Evolutionary conservation across 2,113 vertebrate species (phyloP).

Genomic region (Rhabdornis inornatus): DNA sequence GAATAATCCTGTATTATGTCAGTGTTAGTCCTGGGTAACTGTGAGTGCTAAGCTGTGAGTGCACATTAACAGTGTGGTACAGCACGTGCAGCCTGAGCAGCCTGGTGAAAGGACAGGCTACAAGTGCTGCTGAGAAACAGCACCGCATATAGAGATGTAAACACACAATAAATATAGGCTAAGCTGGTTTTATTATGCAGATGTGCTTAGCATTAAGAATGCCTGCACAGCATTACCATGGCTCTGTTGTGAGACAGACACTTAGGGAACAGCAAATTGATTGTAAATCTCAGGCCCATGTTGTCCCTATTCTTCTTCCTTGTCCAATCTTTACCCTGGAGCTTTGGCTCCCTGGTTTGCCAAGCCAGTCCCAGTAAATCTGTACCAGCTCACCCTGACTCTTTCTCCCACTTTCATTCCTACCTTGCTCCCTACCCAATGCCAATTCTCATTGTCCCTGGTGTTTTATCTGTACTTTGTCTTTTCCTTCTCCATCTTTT

Average conservation of each 20-base stretch:
- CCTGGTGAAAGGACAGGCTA: not conserved
- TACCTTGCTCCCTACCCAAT: not conserved
- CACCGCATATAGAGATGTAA: not conserved
- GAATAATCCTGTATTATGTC: not conserved
- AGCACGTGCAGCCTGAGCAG: not conserved
- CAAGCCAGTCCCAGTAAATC: not conserved
- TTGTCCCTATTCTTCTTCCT: not conserved
- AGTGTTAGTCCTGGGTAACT: not conserved
- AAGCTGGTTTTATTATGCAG: conserved; percentile 36
- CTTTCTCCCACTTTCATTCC: not conserved
- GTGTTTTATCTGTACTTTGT: not conserved
- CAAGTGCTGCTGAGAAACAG: not conserved
- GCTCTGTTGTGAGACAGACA: not conserved
- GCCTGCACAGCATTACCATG: not conserved
- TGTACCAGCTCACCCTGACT: not conserved
- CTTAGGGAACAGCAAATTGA: not conserved
- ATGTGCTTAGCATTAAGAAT: not conserved
- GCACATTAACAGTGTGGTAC: not conserved
- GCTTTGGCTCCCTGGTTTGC: not conserved
- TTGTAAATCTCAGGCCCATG: not conserved
- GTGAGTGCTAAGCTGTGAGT: not conserved
- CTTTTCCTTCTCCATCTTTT: not conserved
- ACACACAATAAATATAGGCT: not conserved
- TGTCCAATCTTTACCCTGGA: too few relatives aligned
- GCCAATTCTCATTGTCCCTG: not conserved